A percentile compares a stretch with the other conserved stretches of the same genome.
Conservation (phyloP, 2,113 vertebrate genomes). For the Pelodiscus sinensis region DNA sequence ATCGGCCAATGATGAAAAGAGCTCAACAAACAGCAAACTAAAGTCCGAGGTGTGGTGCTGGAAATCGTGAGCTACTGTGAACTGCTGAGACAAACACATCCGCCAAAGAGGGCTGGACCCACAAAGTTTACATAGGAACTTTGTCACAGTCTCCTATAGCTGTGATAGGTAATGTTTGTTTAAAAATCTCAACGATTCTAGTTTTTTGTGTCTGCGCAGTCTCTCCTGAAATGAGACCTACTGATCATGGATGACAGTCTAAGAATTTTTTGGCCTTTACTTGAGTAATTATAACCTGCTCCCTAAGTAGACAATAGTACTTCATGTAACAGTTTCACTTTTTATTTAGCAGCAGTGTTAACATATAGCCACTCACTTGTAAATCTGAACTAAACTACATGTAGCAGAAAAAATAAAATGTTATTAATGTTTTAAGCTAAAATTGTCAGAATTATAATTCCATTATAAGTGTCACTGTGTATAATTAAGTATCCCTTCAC, state of each 20-base stretch:
- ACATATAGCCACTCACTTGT: not conserved
- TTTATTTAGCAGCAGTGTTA: not conserved
- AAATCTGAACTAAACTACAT: not conserved
- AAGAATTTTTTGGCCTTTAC: not conserved
- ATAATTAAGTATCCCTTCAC: not conserved
- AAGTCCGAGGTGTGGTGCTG: too few relatives aligned
- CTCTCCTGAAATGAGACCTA: not conserved
- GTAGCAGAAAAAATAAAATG: not conserved
- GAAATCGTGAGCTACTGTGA: too few relatives aligned
- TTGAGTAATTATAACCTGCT: not conserved
- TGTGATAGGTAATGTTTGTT: not conserved
- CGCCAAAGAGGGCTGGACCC: too few relatives aligned
- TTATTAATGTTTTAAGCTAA: not conserved
- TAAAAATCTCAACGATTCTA: fast-evolving
- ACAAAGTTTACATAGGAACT: too few relatives aligned
- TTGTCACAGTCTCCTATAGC: not conserved
- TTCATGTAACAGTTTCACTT: not conserved
- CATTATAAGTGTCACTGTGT: not conserved
- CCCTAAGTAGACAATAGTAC: not conserved
- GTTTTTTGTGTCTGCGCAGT: not conserved
- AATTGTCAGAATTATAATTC: not conserved
- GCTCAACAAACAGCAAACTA: too few relatives aligned
- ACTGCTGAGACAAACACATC: too few relatives aligned
- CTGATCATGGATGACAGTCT: not conserved
- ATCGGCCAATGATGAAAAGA: too few relatives aligned